Base-by-base conservation (phyloP, 2,888 invertebrate species). In the Caenorhabditis parvicauda region DNA sequence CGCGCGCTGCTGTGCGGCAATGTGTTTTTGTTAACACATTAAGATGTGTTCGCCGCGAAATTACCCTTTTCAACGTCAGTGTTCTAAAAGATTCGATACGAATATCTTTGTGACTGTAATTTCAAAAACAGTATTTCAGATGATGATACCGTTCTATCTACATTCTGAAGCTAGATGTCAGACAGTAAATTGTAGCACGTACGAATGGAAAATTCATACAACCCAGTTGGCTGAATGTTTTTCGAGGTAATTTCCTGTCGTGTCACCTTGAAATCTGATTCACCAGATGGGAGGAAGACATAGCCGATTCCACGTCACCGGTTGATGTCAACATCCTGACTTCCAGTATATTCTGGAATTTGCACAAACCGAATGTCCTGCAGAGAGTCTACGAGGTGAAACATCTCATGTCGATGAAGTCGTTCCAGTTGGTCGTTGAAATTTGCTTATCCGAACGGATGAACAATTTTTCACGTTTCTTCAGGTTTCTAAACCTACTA, bases 141-240 rank as follows among this genome's bases (percentile, higher is more conserved):
- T 56, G 38, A 70, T 70, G 70, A 46, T 70, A 3, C 64, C 64
- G 0, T 70, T 70, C 25, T 70, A 67, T 24, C 45, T 70, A 6
- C 63, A 61, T 25, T 55, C 70, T 0, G 58, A 64, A n/a, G 64
- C 51, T 37, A 9, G 39, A 1, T 64, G 64, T 39, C 53, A 51
- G 19, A 54, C 54, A 39, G 35, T 2, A 1, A 43, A 38, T 17
- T 54, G 55, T 44, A 48, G 27, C 5, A 56, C 59, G 12, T 70
- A 59, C 35, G 64, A 72, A 22, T 48, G 58, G 39, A 65, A 67
- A 37, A 35, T 72, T 14, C 72, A 72, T 35, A 55, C 55, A 9
- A 64, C 64, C 12, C 70, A 70, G 44, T 25, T 68, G 39, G 65
- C 68, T 41, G 72, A 72, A 32, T 72, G 72, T 43, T 65, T 67